Evolutionary conservation across 2,888 invertebrate genomes (phyloP).

Genomic region (Archips crataeganus): DNA sequence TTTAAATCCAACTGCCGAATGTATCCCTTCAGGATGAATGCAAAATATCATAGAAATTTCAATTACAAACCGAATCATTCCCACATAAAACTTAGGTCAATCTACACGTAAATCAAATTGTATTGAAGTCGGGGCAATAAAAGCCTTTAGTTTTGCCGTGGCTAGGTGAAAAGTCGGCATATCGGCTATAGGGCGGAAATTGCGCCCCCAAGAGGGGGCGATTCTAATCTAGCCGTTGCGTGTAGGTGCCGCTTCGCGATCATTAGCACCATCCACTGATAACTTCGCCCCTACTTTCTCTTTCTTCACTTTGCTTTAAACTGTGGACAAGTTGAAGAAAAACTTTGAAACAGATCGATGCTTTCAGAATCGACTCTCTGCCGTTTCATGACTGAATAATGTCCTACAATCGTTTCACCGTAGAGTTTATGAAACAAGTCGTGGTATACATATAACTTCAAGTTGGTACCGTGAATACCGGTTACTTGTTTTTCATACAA

Average conservation of each 20-base stretch:
- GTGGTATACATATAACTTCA: background rate
- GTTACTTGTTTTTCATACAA: too few relatives aligned
- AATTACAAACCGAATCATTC: background rate
- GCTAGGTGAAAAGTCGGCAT: conserved; percentile 54
- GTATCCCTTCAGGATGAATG: too few relatives aligned
- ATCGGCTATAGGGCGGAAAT: conserved; percentile 77
- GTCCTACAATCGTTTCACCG: background rate
- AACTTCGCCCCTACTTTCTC: conserved; percentile 60
- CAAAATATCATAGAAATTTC: background rate
- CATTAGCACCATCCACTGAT: conserved; percentile 76
- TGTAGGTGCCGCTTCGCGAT: conserved; percentile 63
- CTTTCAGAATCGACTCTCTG: background rate
- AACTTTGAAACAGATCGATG: conserved; percentile 12
- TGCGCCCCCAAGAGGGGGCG: conserved; percentile 72
- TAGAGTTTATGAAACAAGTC: background rate
- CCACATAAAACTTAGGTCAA: background rate
- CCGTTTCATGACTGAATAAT: conserved; percentile 1
- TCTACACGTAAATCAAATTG: conserved; percentile 23
- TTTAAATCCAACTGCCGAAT: too few relatives aligned
- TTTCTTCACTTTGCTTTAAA: conserved; percentile 38
- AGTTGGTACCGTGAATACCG: too few relatives aligned
- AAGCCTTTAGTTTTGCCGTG: conserved; percentile 18
- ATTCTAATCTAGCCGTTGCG: conserved; percentile 80
- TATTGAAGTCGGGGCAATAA: conserved; percentile 35
- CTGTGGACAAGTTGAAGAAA: conserved; percentile 22